These are phyloP conservation scores for Caenorhabditis sulstoni DNA, from an alignment of 2,888 invertebrate genomes.

Conservation along the genomic window DNA sequence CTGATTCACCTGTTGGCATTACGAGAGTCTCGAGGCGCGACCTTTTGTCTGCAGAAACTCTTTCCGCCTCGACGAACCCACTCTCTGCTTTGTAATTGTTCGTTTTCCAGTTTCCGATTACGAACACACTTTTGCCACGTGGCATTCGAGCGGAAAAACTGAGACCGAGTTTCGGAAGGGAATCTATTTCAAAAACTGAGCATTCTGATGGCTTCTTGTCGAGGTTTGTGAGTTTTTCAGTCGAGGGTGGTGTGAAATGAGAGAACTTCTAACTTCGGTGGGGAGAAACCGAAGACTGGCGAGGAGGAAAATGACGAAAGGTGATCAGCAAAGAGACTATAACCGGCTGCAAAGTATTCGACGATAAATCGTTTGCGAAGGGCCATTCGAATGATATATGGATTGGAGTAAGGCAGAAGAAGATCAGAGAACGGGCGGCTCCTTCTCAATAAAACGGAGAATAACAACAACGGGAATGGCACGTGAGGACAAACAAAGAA, in stretches of 20 bases:
- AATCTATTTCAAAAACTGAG: too few relatives aligned
- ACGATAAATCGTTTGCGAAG: background rate
- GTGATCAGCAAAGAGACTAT: background rate
- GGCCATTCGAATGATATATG: background rate
- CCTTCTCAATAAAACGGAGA: constrained; percentile 1
- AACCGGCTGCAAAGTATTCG: background rate
- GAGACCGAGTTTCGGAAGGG: too few relatives aligned
- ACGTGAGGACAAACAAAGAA: constrained; percentile 22
- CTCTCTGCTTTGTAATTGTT: background rate
- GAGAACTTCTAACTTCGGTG: too few relatives aligned
- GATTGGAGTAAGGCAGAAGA: background rate
- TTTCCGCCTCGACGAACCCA: background rate
- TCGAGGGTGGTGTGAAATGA: too few relatives aligned
- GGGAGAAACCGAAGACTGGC: too few relatives aligned
- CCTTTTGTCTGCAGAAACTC: background rate
- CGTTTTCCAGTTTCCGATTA: too few relatives aligned
- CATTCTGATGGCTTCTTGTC: too few relatives aligned
- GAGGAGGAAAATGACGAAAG: background rate
- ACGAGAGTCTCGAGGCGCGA: background rate
- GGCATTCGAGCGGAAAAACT: too few relatives aligned
- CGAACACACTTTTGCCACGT: too few relatives aligned
- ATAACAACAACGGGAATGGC: constrained; percentile 2
- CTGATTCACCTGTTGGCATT: constrained; percentile 6
- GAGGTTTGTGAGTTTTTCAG: too few relatives aligned
- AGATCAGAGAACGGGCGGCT: constrained; percentile 11